Evolutionary conservation across 1,140 invertebrate genomes (phyloP).

Genomic region (Thaumetopoea pityocampa): DNA sequence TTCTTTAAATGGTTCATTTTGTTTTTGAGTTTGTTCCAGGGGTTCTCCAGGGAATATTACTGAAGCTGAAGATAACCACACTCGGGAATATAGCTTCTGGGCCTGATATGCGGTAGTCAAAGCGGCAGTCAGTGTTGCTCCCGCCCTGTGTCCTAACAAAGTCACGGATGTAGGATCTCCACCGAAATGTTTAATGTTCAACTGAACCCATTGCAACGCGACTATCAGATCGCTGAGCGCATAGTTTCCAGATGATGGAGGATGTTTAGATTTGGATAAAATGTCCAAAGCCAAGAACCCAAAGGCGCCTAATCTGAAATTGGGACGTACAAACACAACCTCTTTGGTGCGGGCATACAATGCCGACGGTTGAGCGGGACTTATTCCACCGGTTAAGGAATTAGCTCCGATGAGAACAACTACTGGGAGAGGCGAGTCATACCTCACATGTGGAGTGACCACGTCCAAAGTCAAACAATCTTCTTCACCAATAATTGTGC

Average conservation of each 20-base stretch:
- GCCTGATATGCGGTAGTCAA: slow-evolving; percentile 74
- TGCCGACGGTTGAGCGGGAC: slow-evolving; percentile 80
- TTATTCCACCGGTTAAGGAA: slow-evolving; percentile 83
- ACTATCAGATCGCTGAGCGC: slow-evolving; percentile 87
- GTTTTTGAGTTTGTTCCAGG: slow-evolving; percentile 77
- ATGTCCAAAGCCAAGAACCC: slow-evolving; percentile 86
- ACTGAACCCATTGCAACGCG: slow-evolving; percentile 87
- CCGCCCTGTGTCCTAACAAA: slow-evolving; percentile 87
- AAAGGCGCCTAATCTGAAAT: slow-evolving; percentile 86
- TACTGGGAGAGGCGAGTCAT: slow-evolving; percentile 85
- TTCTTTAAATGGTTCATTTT: slow-evolving; percentile 78
- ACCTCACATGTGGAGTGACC: slow-evolving; percentile 83
- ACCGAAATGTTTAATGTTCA: slow-evolving; percentile 89
- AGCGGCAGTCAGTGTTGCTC: slow-evolving; percentile 85
- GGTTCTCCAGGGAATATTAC: slow-evolving; percentile 81
- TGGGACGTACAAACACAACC: slow-evolving; percentile 89
- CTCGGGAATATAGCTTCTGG: slow-evolving; percentile 80
- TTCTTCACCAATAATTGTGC: slow-evolving; percentile 81
- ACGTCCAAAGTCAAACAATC: slow-evolving; percentile 90
- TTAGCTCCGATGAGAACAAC: slow-evolving; percentile 89
- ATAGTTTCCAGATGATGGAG: slow-evolving; percentile 90
- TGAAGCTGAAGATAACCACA: slow-evolving; percentile 85
- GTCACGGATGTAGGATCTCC: slow-evolving; percentile 86
- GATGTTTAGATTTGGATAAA: slow-evolving; percentile 82
- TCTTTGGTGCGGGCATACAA: slow-evolving; percentile 83